Evolutionary conservation across 2,113 vertebrate species (phyloP), one percentile per base, ranked within the genome.

Genomic region (Antigone vipio): DNA sequence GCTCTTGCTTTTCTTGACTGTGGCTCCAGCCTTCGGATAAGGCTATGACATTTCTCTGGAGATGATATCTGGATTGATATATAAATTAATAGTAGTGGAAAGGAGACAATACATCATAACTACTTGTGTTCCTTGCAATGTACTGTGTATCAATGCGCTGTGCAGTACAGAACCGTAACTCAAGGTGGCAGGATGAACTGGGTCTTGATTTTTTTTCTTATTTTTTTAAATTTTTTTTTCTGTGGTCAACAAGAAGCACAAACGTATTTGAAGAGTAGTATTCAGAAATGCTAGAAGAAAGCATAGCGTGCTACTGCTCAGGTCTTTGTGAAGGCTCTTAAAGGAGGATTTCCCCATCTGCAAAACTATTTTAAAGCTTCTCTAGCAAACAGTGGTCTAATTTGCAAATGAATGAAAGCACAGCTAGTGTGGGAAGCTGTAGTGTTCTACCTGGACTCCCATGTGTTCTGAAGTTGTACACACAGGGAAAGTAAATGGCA

Each of bases 171-270:
- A 79, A 73, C 66, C 0, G 0, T 76, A 89, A 87, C 94, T 93
- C 66, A 87, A 89, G 94, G 91, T 96, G 96, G 91, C 97, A 96
- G 96, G 23, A 93, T 87, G 73, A 93, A 58, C 83, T 85, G 86
- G 9, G 15, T 67, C 71, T 88, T 82, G 55, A 44, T 52, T 89
- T 0, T 16, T 5, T 24, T 18, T 17, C 1, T 21, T 12, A 42
- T 4, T 22, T 5, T 18, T 60, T 47, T 69, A 42, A 12, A 3
- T 5, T 18, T 32, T 60, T 47, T 69, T 35, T 59, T 8, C 20
- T 78, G 73, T 75, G 35, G 10, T 45, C 5, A 3, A 34, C 0
- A 0, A 85, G 85, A 84, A 94, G n/a, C 62, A 62, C 55, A 76
- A 86, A 67, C 22, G 12, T 53, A 18, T 59, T 81, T 62, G 52